A percentile compares a stretch with the other conserved stretches of the same genome.
phyloP scores from a whole-genome alignment of 2,888 invertebrate species.

The Rhimphoctona megacephalus region DNA sequence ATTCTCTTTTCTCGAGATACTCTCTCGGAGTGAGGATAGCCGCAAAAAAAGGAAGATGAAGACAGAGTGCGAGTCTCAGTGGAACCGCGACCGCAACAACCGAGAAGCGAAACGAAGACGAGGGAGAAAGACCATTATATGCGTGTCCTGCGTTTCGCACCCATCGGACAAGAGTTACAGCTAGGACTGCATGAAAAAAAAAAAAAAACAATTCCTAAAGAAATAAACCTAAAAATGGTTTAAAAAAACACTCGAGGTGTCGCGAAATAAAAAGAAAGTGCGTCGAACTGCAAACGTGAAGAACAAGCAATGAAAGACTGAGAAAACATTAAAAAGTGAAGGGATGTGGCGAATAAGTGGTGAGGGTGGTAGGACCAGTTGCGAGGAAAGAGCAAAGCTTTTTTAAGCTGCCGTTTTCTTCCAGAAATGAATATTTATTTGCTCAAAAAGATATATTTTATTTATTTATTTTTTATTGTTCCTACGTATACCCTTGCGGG shows the following conservation, averaged over 20 bases:
- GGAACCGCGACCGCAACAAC: constrained; percentile 68
- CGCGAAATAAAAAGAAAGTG: constrained; percentile 1
- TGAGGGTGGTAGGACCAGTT: constrained; percentile 46
- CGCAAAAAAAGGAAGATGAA: constrained; percentile 45
- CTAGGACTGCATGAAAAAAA: constrained; percentile 2
- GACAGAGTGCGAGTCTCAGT: constrained; percentile 42
- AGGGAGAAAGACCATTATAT: constrained; percentile 63
- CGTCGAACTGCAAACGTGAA: not conserved
- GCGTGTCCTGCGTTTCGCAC: constrained; percentile 39
- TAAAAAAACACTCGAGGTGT: constrained; percentile 4
- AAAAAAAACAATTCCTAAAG: constrained; percentile 26
- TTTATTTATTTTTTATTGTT: no score
- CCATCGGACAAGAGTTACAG: constrained; percentile 35
- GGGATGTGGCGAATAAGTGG: constrained; percentile 18
- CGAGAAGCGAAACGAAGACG: constrained; percentile 66
- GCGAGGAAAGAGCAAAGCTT: constrained; percentile 55
- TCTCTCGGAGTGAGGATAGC: constrained; percentile 27
- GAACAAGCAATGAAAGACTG: constrained; percentile 9
- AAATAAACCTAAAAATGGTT: constrained; percentile 11
- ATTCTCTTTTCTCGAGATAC: constrained; percentile 26
- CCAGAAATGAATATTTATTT: constrained; percentile 51
- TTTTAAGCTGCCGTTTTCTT: constrained; percentile 49
- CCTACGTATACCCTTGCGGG: no score
- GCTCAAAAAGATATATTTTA: no score
- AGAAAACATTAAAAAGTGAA: not conserved